These are phyloP conservation scores for Parotia lawesii DNA, from an alignment of 2,113 vertebrate genomes.

Conservation along the genomic window DNA sequence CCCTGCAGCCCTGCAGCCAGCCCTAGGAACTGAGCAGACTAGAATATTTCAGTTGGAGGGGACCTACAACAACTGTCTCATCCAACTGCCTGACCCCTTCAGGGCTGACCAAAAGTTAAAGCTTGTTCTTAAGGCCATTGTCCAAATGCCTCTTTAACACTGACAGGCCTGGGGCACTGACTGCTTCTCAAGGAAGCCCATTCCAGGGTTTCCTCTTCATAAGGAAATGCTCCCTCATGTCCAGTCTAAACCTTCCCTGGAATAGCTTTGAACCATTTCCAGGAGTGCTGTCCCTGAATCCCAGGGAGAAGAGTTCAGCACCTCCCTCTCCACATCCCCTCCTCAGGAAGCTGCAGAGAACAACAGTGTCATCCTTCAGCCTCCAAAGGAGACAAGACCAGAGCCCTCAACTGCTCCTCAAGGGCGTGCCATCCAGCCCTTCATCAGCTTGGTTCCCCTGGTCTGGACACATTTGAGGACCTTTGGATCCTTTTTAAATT, in stretches of 20 bases:
- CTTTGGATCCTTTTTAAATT: background rate
- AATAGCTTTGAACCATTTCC: background rate
- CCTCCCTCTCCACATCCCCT: background rate
- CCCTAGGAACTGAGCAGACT: background rate
- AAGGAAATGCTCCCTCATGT: background rate
- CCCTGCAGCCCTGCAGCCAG: background rate
- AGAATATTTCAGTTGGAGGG: background rate
- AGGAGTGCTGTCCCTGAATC: background rate
- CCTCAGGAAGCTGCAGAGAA: background rate
- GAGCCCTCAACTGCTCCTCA: background rate
- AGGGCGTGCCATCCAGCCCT: background rate
- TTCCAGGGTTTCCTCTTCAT: background rate
- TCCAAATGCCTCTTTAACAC: background rate
- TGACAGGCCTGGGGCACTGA: background rate
- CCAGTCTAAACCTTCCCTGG: background rate
- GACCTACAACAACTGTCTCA: background rate
- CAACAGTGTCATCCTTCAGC: background rate
- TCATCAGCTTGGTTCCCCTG: background rate
- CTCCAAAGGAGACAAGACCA: background rate
- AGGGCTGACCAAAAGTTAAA: background rate
- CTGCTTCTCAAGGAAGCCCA: background rate
- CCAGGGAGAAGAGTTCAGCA: background rate
- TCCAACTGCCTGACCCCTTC: background rate
- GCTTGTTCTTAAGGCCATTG: background rate
- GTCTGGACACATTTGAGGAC: background rate